Conservation (phyloP, 92 coral and sea anemone species). For the Scolanthus callimorphus region DNA sequence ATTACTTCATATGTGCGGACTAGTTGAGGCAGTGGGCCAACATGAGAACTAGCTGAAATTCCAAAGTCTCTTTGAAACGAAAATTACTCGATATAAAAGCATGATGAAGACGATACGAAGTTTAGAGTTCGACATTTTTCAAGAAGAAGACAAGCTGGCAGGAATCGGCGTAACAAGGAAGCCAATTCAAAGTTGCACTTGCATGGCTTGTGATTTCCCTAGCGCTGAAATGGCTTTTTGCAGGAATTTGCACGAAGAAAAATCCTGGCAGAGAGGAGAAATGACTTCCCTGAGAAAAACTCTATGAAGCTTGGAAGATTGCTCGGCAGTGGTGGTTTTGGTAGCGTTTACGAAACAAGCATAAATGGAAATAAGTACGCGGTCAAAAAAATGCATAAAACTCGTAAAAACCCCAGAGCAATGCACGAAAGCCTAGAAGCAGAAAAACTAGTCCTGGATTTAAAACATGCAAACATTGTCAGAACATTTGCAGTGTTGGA, state of each 20-base stretch:
- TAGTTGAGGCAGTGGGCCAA: too few species aligned
- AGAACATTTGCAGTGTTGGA: slow-evolving; percentile 74
- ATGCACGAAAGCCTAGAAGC: slow-evolving; percentile 92
- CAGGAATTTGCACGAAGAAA: slow-evolving; percentile 8
- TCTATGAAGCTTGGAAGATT: slow-evolving; percentile 67
- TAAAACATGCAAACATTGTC: slow-evolving; percentile 85
- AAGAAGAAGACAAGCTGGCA: neutral
- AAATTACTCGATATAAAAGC: neutral
- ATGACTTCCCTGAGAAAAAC: slow-evolving; percentile 63
- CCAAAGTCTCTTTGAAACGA: slow-evolving; percentile 11
- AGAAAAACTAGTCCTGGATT: slow-evolving; percentile 73
- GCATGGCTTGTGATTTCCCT: slow-evolving; percentile 3
- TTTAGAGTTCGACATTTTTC: neutral
- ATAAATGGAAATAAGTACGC: slow-evolving; percentile 79
- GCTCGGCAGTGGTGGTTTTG: slow-evolving; percentile 96
- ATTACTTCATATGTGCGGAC: too few species aligned
- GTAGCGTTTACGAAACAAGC: slow-evolving; percentile 77
- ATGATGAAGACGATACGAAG: slow-evolving; percentile 7
- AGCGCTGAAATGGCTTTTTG: neutral
- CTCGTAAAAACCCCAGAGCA: slow-evolving; percentile 90
- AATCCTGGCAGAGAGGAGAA: slow-evolving; percentile 4
- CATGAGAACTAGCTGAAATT: too few species aligned
- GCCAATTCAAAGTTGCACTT: slow-evolving; percentile 9
- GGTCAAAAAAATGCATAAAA: slow-evolving; percentile 76
- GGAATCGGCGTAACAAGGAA: neutral